Evolutionary conservation across 2,113 vertebrate species (phyloP), one percentile per base, ranked within the genome.

Genomic region (Anguilla rostrata): DNA sequence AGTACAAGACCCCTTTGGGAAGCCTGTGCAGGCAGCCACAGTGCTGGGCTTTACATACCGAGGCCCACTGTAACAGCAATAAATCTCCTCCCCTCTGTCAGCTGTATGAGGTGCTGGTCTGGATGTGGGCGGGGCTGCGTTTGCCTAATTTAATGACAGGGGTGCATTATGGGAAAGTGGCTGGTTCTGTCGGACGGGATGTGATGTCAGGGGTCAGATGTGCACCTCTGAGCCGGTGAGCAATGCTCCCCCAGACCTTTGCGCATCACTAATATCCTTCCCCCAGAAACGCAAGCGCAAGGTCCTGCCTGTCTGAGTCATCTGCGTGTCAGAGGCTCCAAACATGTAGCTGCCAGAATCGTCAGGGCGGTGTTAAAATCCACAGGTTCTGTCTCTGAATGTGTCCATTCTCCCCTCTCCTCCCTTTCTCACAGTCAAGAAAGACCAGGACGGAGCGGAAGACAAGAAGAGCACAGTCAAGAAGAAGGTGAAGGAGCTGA

Each of bases 401-500:
- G 41, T 88, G 39, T 43, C 29, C 78, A 29, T 20, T 2, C 39
- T 86, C 85, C 43, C 89, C 89, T 90, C 46, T 85, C 26, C 78
- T 90, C 46, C 26, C 29, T 87, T 75, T 78, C 83, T 79, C 78
- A 12, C 90, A 96, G 96, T 92, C 88, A 97, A 97, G 90, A 97
- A 96, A 88, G 96, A 96, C 41, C 94, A 96, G 63, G 96, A 96
- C 53, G 94, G 91, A 3, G 93, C 88, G 75, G 96, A 96, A 41
- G 96, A 97, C 16, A 93, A 95, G 86, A 97, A 97, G 89, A 91
- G 89, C 63, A 14, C 82, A 12, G 94, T 94, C 86, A 98, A 98
- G 94, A 97, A 97, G 95, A 98, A 98, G 88, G 95, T 94, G 63
- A 98, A 97, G 90, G 97, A 98, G 91, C 92, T 97, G 85, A 97